phyloP scores from a whole-genome alignment of 2,797 vertebrate species.

The Hippopotamyrus pictus region DNA sequence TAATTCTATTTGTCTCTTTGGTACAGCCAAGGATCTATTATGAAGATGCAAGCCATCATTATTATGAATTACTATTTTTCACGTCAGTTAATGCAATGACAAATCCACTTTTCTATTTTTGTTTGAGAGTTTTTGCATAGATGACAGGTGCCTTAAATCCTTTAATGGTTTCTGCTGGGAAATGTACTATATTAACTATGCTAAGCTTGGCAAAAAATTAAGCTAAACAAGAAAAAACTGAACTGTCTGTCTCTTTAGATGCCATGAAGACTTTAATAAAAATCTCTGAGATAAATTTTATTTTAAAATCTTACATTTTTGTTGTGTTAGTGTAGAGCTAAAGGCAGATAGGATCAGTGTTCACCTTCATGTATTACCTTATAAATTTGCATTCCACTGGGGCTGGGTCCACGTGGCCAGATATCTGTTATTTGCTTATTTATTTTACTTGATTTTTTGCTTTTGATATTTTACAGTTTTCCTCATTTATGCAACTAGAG shows the following conservation, averaged over 20 bases:
- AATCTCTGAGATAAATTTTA: neutral
- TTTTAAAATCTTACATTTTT: neutral
- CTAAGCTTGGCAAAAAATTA: neutral
- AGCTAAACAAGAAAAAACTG: neutral
- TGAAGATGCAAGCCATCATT: conserved; percentile 17
- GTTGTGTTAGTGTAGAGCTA: neutral
- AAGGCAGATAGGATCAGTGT: neutral
- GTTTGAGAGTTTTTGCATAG: neutral
- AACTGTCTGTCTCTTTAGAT: neutral
- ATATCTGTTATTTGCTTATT: neutral
- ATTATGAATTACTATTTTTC: neutral
- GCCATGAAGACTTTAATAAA: neutral
- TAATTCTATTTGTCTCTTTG: conserved; percentile 23
- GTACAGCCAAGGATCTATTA: neutral
- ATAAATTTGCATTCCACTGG: neutral
- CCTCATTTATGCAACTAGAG: neutral
- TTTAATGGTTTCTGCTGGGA: neutral
- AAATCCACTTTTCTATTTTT: neutral
- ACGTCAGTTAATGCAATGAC: neutral
- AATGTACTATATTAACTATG: neutral
- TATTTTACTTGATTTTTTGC: neutral
- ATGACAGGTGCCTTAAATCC: neutral
- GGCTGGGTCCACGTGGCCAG: neutral
- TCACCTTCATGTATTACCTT: neutral
- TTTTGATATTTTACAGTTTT: neutral